Evolutionary conservation across 2,888 invertebrate species (phyloP), one percentile per base, ranked within the genome.

Genomic region (Drosophila longiperda): DNA sequence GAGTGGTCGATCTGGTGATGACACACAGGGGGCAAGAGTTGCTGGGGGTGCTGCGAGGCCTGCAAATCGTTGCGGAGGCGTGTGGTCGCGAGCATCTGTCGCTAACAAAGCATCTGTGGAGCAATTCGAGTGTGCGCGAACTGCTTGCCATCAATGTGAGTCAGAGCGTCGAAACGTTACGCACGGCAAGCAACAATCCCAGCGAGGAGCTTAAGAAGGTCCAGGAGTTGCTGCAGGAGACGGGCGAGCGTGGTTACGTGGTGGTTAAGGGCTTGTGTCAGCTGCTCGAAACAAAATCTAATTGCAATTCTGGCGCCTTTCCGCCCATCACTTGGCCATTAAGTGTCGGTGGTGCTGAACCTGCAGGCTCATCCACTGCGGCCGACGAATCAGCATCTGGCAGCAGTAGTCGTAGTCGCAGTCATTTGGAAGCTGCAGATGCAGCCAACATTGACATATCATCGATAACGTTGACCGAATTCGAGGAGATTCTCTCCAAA

Each of bases 201-300:
- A 67, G 67, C 0, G 84, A 89, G 63, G 91, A 93, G 64, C 60
- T 94, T 78, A 92, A 92, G 73, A 91, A 92, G 72, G 45, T 95
- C 17, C 89, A 91, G 59, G 90, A 93, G 54, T 94, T 94, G 29
- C 77, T 96, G 1, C 93, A 92, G 74, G 96, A 96, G 85, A 92
- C 94, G 6, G 83, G 95, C 3, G 95, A 96, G 83, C 94, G 96
- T 82, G 94, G 96, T 7, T 94, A 94, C 80, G 96, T 96, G 53
- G 96, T 97, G 26, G 94, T 95, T 49, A 95, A 95, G 83, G 97
- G 97, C 34, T 91, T 97, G 52, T 94, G 94, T 76, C 95, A 95
- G 77, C 96, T 96, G 82, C 87, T 94, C 26, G 78, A 64, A 50
- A 64, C 85, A 0, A 87, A 91, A 66, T 23, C 89, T 11, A 66